These are phyloP conservation scores for Coccyzus lansbergi DNA, from an alignment of 2,797 vertebrate species.

Conservation along the genomic window DNA sequence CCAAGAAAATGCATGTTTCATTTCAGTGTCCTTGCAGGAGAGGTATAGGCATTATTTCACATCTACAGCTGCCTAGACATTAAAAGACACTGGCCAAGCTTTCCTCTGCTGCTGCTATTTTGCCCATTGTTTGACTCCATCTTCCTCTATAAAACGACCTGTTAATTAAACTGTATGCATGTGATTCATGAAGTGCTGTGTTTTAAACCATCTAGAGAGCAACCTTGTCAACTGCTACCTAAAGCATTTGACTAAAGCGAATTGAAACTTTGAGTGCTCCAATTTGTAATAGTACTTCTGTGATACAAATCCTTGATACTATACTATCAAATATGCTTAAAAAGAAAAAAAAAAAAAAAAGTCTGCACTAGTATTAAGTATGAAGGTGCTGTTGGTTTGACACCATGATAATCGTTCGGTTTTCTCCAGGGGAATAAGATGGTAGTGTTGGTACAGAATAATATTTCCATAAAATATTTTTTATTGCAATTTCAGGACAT, in stretches of 20 bases:
- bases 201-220: neutral
- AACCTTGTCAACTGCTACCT: neutral
- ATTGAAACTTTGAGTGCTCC: neutral
- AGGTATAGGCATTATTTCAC: neutral
- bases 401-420: neutral
- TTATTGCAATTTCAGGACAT: neutral
- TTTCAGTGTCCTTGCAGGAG: neutral
- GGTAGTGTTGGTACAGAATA: neutral
- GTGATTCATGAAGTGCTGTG: neutral
- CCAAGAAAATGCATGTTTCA: neutral
- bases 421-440: neutral
- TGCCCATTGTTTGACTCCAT: neutral
- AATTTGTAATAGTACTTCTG: neutral
- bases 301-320: neutral
- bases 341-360: neutral
- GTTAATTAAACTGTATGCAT: accelerated
- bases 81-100: neutral
- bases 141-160: neutral
- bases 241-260: neutral
- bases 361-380: neutral
- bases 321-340: neutral
- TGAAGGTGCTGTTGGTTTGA: neutral
- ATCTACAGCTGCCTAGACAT: neutral
- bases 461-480: neutral
- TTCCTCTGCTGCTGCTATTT: neutral